A percentile compares a stretch with the other conserved stretches of the same genome.
Conservation (phyloP, 2,888 invertebrate genomes). For the Drosophila niveifrons region DNA sequence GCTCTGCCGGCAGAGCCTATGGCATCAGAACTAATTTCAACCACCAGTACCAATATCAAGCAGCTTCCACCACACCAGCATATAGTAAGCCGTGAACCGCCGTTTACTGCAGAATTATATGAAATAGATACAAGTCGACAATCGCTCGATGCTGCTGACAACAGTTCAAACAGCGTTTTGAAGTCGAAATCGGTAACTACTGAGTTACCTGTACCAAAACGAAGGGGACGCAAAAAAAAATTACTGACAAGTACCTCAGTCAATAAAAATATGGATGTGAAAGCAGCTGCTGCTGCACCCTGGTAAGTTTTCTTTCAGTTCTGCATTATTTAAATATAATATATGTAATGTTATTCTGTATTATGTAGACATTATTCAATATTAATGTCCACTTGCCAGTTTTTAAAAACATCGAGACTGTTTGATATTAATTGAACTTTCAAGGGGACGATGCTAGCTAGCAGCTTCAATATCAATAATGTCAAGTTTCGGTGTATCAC, state of each 20-base stretch:
- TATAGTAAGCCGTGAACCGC: conserved; percentile 12
- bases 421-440: too few relatives aligned
- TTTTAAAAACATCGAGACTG: too few relatives aligned
- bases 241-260: conserved; percentile 77
- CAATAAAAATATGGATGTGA: conserved; percentile 29
- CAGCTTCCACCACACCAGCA: conserved; percentile 13
- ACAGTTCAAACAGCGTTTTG: conserved; percentile 12
- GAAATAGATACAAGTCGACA: conserved; percentile 20
- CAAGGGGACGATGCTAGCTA: too few relatives aligned
- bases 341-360: background rate
- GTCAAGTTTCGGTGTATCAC: too few relatives aligned
- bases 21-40: conserved; percentile 1
- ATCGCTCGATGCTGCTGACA: conserved; percentile 33
- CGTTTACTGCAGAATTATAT: conserved; percentile 6
- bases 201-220: conserved; percentile 88
- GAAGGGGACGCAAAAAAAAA: conserved; percentile 95
- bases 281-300: conserved; percentile 29
- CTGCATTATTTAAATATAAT: background rate
- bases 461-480: too few relatives aligned
- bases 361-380: background rate
- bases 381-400: too few relatives aligned
- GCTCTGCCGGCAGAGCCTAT: conserved; percentile 10
- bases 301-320: conserved; percentile 46
- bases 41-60: background rate
- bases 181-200: conserved; percentile 84